Evolutionary conservation across 1,140 invertebrate genomes (phyloP).

Genomic region (Drosophila grimshawi): DNA sequence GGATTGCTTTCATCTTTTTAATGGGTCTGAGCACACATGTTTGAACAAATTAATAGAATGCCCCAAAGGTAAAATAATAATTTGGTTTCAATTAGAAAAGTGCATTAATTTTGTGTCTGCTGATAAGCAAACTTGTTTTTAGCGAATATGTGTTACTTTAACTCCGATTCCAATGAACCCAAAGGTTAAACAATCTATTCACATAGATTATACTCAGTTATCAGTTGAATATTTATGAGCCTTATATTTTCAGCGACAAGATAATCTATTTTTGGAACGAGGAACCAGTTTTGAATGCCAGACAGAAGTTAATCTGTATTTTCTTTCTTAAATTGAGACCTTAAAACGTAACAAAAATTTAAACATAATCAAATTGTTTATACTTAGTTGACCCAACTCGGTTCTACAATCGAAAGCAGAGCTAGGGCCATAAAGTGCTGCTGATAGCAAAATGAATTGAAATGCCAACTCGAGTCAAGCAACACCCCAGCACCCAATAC

Average conservation of each 20-base stretch:
- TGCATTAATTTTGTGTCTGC: not conserved
- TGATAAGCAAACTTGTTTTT: not conserved
- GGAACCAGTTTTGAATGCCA: not conserved
- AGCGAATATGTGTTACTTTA: not conserved
- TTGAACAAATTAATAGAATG: constrained; percentile 25
- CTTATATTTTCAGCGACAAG: not conserved
- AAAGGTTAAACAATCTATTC: not conserved
- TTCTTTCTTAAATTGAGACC: no score
- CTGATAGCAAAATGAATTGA: constrained; percentile 63
- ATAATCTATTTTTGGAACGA: not conserved
- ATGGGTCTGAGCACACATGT: constrained; percentile 7
- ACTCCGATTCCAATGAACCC: not conserved
- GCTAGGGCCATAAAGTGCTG: constrained; percentile 34
- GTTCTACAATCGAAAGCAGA: constrained; percentile 7
- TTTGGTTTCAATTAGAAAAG: constrained; percentile 34
- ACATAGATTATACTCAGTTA: not conserved
- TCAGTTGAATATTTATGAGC: not conserved
- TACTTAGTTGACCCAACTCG: not conserved
- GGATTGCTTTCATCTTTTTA: constrained; percentile 22
- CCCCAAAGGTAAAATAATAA: constrained; percentile 6
- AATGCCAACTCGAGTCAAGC: constrained; percentile 51
- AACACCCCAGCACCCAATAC: constrained; percentile 17
- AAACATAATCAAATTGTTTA: not conserved
- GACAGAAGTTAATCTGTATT: no score
- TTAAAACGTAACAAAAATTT: not conserved